Evolutionary conservation across 1,140 invertebrate species (phyloP).

Genomic region (Pararge aegeria): DNA sequence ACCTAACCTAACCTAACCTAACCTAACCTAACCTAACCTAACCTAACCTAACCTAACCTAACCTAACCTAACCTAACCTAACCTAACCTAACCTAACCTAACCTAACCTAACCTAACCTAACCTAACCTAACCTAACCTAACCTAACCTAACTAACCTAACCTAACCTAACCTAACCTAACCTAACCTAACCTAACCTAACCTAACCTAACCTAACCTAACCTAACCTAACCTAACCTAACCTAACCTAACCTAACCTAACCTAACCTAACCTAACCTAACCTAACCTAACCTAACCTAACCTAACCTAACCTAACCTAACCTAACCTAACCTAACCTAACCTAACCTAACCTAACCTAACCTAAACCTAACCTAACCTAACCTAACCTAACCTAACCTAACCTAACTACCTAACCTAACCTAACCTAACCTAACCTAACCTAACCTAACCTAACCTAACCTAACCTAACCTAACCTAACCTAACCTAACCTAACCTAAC

Average conservation of each 20-base stretch:
- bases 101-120: conserved; percentile 13
- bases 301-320: conserved; percentile 16
- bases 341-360: conserved; percentile 16
- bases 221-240: conserved; percentile 16
- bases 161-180: conserved; percentile 12
- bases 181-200: conserved; percentile 13
- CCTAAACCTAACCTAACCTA: conserved; percentile 15
- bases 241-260: conserved; percentile 9
- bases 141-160: conserved; percentile 11
- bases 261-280: conserved; percentile 13
- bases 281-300: conserved; percentile 16
- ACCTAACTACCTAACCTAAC: conserved; percentile 14
- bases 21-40: conserved; percentile 16
- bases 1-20: conserved; percentile 16
- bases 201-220: conserved; percentile 16
- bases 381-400: conserved; percentile 15
- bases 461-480: conserved; percentile 16
- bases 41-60: conserved; percentile 16
- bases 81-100: conserved; percentile 12
- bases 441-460: conserved; percentile 16
- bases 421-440: conserved; percentile 16
- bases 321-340: conserved; percentile 16
- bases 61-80: conserved; percentile 13
- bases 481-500: conserved; percentile 15
- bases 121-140: conserved; percentile 14